A percentile compares a stretch with the other conserved stretches of the same genome.
These are phyloP conservation scores for Acrocephalus scirpaceus DNA, from an alignment of 2,797 vertebrate genomes.

Conservation along the genomic window DNA sequence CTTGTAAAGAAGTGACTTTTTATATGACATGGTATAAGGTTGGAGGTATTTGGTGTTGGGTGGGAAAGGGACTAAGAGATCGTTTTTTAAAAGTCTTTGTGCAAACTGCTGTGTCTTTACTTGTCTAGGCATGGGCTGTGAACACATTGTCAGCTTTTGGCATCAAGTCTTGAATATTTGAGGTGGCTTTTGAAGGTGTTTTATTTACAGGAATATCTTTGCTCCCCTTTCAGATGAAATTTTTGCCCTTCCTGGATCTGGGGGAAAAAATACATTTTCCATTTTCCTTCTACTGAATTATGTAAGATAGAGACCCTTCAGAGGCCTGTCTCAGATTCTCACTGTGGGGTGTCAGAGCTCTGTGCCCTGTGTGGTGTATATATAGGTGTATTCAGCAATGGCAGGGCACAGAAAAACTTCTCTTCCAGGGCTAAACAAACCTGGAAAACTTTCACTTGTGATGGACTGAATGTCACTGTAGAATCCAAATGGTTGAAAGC, in stretches of 20 bases:
- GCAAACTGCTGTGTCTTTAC: not conserved
- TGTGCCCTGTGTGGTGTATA: not conserved
- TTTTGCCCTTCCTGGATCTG: not conserved
- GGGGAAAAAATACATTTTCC: not conserved
- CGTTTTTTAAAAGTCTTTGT: not conserved
- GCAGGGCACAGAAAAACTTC: not conserved
- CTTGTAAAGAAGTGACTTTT: not conserved
- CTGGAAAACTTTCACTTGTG: not conserved
- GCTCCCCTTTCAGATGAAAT: not conserved
- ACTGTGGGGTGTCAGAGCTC: not conserved
- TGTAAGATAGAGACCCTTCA: not conserved
- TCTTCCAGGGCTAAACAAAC: not conserved
- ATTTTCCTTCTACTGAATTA: not conserved
- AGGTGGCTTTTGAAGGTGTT: not conserved
- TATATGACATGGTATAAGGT: not conserved
- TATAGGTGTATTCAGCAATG: not conserved
- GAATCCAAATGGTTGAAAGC: not conserved
- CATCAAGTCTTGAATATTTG: not conserved
- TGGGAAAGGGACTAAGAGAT: not conserved
- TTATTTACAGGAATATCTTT: not conserved
- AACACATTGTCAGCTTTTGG: not conserved
- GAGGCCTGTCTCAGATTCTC: not conserved
- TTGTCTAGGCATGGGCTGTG: not conserved
- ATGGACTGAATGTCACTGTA: not conserved
- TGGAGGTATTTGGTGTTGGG: not conserved